Evolutionary conservation across 2,797 vertebrate species (phyloP), one percentile per base, ranked within the genome.

Genomic region (Harpagifer antarcticus): DNA sequence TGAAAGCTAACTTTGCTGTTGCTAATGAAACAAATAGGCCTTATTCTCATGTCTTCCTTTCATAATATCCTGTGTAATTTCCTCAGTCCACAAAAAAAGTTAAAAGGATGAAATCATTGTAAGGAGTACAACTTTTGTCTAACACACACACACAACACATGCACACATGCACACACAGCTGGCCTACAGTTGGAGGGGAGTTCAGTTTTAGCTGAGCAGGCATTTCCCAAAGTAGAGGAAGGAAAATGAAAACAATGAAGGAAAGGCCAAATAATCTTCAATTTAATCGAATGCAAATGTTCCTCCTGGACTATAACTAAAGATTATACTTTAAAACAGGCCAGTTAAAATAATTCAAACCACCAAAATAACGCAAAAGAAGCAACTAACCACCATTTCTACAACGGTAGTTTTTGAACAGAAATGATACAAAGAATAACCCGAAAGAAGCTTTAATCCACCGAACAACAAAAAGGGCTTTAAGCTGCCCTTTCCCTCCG

Each of bases 161-260:
- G 55, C 23, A 76, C 50, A 61, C 59, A 56, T 47, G 47, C 55
- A 54, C 47, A 50, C 56, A 52, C 33, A 55, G 86, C 85, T 91
- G 82, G 72, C 50, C 66, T 79, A 23, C 49, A 70, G 76, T 69
- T 73, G 52, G 61, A 52, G 61, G 50, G 57, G 69, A 27, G 66
- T 40, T 52, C 12, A 76, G 50, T 85, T 92, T 92, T 86, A 93
- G 90, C 92, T 93, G 88, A 93, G 87, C 81, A 88, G 75, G 92
- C 90, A 90, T 67, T 91, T 92, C 87, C 89, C 83, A 85, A 91
- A 93, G 72, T 69, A 74, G 76, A 85, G 88, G 68, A 81, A 82
- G 74, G 82, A 87, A 88, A 73, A 58, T 72, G 72, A 82, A 83
- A 88, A 86, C 87, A 81, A 65, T 74, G 73, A 82, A 81, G 78